Conservation (phyloP, 2,113 vertebrate species). For the Mormyrus iriodes region DNA sequence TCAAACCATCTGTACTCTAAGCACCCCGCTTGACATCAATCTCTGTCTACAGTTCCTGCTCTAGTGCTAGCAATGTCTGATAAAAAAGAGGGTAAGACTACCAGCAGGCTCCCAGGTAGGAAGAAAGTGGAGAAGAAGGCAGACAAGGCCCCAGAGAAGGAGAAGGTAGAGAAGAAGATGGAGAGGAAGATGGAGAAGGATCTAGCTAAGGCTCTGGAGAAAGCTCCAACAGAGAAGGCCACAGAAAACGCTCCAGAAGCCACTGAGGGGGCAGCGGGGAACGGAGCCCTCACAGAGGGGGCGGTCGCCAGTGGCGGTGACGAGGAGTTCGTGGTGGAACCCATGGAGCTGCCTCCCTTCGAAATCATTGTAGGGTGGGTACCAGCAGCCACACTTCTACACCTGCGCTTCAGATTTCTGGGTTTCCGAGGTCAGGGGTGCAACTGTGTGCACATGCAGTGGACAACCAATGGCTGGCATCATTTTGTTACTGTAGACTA, state of each 20-base stretch:
- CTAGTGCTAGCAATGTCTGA: conserved; percentile 35
- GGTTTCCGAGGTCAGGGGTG: not conserved
- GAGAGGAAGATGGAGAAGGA: conserved; percentile 34
- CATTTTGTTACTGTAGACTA: not conserved
- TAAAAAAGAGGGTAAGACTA: conserved; percentile 30
- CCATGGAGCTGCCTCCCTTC: conserved; percentile 81
- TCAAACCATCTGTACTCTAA: conserved; percentile 20
- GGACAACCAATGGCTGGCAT: not conserved
- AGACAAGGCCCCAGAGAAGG: conserved; percentile 41
- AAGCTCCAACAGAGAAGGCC: not conserved
- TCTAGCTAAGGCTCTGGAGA: conserved; percentile 22
- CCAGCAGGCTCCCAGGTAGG: conserved; percentile 36
- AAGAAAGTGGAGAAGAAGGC: conserved; percentile 51
- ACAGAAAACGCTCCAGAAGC: conserved; percentile 32
- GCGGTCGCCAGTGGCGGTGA: conserved; percentile 40
- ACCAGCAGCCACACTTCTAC: not conserved
- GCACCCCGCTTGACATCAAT: not conserved
- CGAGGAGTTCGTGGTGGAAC: conserved; percentile 53
- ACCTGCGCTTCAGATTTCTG: not conserved
- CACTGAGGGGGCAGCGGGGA: conserved; percentile 30
- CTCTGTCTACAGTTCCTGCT: not conserved
- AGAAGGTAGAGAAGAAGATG: conserved; percentile 41
- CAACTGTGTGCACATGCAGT: not conserved
- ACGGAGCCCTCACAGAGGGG: conserved; percentile 30
- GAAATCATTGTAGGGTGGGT: conserved; percentile 86